phyloP scores from a whole-genome alignment of 2,797 vertebrate genomes.

The Gambelia wislizenii region DNA sequence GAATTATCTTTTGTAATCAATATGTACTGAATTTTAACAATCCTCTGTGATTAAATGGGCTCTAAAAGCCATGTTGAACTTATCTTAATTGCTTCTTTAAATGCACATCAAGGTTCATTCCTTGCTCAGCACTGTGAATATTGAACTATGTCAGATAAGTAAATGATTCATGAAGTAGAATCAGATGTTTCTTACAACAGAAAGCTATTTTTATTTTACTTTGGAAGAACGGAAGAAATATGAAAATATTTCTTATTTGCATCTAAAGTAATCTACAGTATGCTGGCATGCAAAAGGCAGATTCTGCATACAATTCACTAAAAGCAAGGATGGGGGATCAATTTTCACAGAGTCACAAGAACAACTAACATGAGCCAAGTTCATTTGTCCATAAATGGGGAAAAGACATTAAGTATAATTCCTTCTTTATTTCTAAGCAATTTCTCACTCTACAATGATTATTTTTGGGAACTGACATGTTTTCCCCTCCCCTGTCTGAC shows the following conservation, averaged over 20 bases:
- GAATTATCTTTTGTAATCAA: not conserved
- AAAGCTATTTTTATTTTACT: not conserved
- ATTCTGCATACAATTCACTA: not conserved
- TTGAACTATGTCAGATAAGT: not conserved
- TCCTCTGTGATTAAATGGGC: not conserved
- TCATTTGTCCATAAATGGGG: no score
- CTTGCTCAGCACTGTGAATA: not conserved
- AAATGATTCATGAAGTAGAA: not conserved
- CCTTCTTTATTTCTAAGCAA: not conserved
- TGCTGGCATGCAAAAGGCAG: not conserved
- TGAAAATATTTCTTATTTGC: not conserved
- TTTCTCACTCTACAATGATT: not conserved
- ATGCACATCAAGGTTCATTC: not conserved
- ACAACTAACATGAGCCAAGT: not conserved
- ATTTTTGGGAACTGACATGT: not conserved
- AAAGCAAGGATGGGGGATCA: not conserved
- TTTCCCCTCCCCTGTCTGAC: no score
- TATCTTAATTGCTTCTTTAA: not conserved
- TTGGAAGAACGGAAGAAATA: not conserved
- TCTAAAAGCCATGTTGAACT: not conserved
- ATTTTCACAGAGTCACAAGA: not conserved
- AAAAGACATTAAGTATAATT: not conserved
- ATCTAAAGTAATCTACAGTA: not conserved
- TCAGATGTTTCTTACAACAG: not conserved
- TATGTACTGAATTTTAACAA: not conserved